Evolutionary conservation across 2,888 invertebrate genomes (phyloP), one percentile per base, ranked within the genome.

Genomic region (Agrochola macilenta): DNA sequence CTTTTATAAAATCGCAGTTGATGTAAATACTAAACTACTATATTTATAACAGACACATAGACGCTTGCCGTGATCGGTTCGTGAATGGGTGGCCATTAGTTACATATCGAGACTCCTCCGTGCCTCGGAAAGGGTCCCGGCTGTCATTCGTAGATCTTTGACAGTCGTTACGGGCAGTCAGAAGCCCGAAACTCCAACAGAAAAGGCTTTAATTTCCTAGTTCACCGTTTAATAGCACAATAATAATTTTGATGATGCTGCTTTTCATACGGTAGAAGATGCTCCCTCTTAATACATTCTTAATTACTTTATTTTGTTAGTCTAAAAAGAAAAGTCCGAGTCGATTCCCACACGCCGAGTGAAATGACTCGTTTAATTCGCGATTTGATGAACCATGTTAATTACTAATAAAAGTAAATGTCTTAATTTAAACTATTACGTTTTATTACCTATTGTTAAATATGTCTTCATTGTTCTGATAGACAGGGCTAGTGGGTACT

Each of bases 361-460:
- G 73, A 85, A 78, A 77, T 74, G 39, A 63, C 63, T 81, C 76
- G 64, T 83, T 78, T 73, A 72, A 76, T 68, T 64, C 43, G 63
- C 60, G 49, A 70, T 74, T 78, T 75, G 68, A 78, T 78, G 86
- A 75, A 60, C 58, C 54, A 63, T 78, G 83, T 78, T 74, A 82
- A 75, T 86, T n/a, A 60, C 35, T 82, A 81, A 73, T 85, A 58
- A 81, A 83, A 85, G 52, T 82, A 76, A 82, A 75, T 84, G 84
- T 84, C 84, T 82, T 84, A 57, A 82, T 82, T 79, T 71, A 43
- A 73, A 73, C 69, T 69, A 68, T 79, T 77, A 78, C 35, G 65
- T 58, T 82, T 82, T 70, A 84, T 72, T 68, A 43, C 46, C 81
- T 65, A 74, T 82, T 82, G 84, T 82, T 79, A n/a, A 26, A 39